These are phyloP conservation scores for Teleiodes luculella DNA, from an alignment of 2,888 invertebrate genomes.

Conservation along the genomic window DNA sequence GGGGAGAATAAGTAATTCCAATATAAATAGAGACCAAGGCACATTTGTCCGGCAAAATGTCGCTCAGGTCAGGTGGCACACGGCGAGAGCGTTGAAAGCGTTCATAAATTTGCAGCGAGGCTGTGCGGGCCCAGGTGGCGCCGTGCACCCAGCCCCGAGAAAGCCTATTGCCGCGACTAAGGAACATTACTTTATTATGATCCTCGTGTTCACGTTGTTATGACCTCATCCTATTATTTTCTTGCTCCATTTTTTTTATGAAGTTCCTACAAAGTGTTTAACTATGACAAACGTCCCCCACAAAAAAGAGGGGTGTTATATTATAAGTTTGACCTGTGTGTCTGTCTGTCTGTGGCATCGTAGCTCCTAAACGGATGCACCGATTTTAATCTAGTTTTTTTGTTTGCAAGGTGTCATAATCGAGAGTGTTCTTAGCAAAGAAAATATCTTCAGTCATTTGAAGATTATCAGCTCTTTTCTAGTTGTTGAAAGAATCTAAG, in stretches of 20 bases:
- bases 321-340: no score
- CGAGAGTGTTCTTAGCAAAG: no score
- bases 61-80: constrained; percentile 74
- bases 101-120: constrained; percentile 71
- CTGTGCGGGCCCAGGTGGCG: constrained; percentile 64
- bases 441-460: no score
- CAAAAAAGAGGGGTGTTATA: no score
- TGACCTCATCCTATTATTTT: constrained; percentile 20
- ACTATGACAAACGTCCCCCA: no score
- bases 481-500: no score
- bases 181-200: constrained; percentile 37
- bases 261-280: no score
- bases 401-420: no score
- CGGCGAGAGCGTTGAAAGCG: constrained; percentile 71
- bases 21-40: constrained; percentile 60
- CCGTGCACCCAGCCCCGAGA: constrained; percentile 42
- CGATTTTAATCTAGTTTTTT: no score
- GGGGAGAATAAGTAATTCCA: constrained; percentile 49
- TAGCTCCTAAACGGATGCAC: no score
- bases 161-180: constrained; percentile 48
- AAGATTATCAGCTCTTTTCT: no score
- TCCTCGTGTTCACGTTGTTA: constrained; percentile 28
- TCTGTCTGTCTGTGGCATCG: no score
- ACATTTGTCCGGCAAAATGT: constrained; percentile 67
- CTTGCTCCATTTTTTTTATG: constrained; percentile 2